phyloP scores from a whole-genome alignment of 2,113 vertebrate species.

The Paramisgurnus dabryanus region DNA sequence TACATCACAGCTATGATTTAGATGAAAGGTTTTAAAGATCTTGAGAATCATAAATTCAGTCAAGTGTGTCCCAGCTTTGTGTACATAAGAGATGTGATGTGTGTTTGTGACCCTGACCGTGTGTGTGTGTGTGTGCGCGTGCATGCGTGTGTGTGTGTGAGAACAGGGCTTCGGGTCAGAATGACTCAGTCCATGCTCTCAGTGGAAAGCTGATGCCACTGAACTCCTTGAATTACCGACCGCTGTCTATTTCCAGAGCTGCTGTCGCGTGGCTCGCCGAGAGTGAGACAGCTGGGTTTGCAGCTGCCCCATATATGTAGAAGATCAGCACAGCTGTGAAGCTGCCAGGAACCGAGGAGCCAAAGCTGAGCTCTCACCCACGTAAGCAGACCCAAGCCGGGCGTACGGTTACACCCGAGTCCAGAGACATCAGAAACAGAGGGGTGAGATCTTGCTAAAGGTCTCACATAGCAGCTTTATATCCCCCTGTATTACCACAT shows the following conservation, averaged over 20 bases:
- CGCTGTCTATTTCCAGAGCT: constrained; percentile 90
- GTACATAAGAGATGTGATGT: neutral
- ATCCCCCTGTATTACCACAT: too few species aligned
- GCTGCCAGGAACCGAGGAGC: constrained; percentile 84
- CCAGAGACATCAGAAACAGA: constrained; percentile 19
- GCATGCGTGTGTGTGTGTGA: neutral
- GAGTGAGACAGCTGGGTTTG: constrained; percentile 88
- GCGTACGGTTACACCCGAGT: constrained; percentile 66
- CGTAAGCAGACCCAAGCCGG: constrained; percentile 70
- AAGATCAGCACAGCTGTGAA: constrained; percentile 88
- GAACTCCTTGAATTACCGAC: constrained; percentile 88
- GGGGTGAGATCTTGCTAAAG: neutral
- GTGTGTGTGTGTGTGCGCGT: neutral
- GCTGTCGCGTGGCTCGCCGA: constrained; percentile 86
- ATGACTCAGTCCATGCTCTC: constrained; percentile 35
- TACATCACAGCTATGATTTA: neutral
- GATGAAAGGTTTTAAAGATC: too few species aligned
- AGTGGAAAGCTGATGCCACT: constrained; percentile 82
- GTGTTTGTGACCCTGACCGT: neutral
- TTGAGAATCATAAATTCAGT: too few species aligned
- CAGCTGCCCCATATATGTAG: constrained; percentile 90
- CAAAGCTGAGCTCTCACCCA: constrained; percentile 76
- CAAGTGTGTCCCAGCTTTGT: too few species aligned
- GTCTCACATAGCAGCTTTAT: too few species aligned
- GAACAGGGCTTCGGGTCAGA: constrained; percentile 30